These are phyloP conservation scores for Apolygus lucorum DNA, from an alignment of 1,140 invertebrate genomes.

Conservation along the genomic window DNA sequence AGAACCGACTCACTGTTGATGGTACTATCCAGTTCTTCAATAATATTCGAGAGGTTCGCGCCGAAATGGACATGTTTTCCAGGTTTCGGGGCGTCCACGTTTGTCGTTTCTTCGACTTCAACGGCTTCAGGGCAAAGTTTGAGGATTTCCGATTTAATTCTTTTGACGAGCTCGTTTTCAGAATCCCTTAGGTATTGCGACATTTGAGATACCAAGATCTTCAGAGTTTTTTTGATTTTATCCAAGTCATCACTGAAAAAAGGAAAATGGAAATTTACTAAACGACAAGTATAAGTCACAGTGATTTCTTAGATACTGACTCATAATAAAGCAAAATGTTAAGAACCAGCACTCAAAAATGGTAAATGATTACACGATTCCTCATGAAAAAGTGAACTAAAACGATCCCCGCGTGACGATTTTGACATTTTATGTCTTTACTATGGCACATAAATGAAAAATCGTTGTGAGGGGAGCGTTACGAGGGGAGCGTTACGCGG, in stretches of 20 bases:
- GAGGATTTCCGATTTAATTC: neutral
- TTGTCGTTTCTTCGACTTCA: neutral
- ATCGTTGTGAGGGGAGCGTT: too few relatives aligned
- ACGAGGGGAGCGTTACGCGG: too few relatives aligned
- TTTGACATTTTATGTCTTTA: too few relatives aligned
- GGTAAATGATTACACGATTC: too few relatives aligned
- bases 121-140: neutral
- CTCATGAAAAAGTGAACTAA: too few relatives aligned
- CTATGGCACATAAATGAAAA: too few relatives aligned
- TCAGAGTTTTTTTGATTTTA: slow-evolving; percentile 47
- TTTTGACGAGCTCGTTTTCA: slow-evolving; percentile 64
- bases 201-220: slow-evolving; percentile 52
- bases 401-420: too few relatives aligned
- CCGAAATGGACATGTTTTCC: neutral
- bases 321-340: too few relatives aligned
- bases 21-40: slow-evolving; percentile 49
- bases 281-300: too few relatives aligned
- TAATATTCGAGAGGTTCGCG: slow-evolving; percentile 42
- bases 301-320: too few relatives aligned
- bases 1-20: slow-evolving; percentile 43
- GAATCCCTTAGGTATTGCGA: slow-evolving; percentile 60
- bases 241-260: slow-evolving; percentile 49
- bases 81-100: neutral
- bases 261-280: too few relatives aligned
- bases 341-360: too few relatives aligned